Evolutionary conservation across 2,113 vertebrate genomes (phyloP).

Genomic region (Oreochromis niloticus): DNA sequence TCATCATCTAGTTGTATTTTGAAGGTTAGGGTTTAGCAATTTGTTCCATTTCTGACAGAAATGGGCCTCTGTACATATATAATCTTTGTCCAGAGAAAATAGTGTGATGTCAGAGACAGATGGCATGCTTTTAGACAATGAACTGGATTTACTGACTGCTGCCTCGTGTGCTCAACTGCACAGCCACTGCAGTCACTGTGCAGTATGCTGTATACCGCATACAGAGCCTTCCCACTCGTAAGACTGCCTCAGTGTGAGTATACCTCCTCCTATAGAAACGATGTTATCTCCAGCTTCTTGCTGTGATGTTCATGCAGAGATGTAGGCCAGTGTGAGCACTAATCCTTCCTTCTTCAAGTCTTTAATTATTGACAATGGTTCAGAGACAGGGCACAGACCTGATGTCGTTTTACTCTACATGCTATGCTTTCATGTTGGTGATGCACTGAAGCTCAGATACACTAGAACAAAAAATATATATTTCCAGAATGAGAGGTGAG

Average conservation of each 20-base stretch:
- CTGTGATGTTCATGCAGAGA: slow-evolving; percentile 20
- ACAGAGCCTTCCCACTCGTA: neutral
- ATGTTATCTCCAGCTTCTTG: slow-evolving; percentile 19
- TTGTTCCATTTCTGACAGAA: neutral
- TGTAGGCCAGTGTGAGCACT: neutral
- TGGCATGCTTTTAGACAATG: neutral
- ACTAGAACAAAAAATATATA: neutral
- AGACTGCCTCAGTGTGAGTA: neutral
- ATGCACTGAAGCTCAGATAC: neutral
- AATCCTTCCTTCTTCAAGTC: slow-evolving; percentile 4
- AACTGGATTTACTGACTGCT: neutral
- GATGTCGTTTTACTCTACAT: neutral
- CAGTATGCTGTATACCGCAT: neutral
- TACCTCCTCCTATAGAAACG: neutral
- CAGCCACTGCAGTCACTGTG: neutral
- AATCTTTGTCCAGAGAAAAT: neutral
- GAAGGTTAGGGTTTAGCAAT: neutral
- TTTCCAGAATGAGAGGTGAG: neutral
- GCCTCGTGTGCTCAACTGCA: neutral
- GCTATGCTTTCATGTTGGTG: neutral
- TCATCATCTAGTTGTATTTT: neutral
- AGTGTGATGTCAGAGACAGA: neutral
- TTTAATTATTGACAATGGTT: slow-evolving; percentile 28
- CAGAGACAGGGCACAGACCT: neutral
- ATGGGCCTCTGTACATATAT: neutral